phyloP scores from a whole-genome alignment of 2,888 invertebrate species.

The Drosophila meridiana region DNA sequence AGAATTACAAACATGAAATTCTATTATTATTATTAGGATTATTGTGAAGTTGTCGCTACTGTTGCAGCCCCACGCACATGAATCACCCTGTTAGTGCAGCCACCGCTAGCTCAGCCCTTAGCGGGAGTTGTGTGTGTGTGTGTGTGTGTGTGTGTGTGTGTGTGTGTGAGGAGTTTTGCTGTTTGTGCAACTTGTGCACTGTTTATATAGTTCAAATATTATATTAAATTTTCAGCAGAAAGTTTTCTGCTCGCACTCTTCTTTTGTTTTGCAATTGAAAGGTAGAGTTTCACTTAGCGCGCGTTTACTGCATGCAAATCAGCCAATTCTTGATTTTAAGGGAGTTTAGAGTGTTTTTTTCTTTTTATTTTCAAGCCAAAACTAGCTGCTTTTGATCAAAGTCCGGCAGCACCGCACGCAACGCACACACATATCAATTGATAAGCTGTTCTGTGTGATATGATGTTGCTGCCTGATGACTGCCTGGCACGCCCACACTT shows the following conservation, averaged over 20 bases:
- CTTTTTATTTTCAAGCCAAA: not conserved
- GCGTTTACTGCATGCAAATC: conserved; percentile 1
- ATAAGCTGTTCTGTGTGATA: conserved; percentile 47
- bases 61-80: not conserved
- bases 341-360: not conserved
- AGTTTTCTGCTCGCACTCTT: too few species aligned
- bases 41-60: conserved; percentile 16
- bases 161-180: not conserved
- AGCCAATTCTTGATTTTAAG: not conserved
- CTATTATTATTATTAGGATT: conserved; percentile 32
- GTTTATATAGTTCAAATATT: not conserved
- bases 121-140: not conserved
- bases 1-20: conserved; percentile 35
- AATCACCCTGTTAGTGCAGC: conserved; percentile 25
- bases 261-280: not conserved
- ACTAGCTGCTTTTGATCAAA: conserved; percentile 8
- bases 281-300: not conserved
- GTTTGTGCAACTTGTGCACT: not conserved
- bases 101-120: not conserved
- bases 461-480: conserved; percentile 50
- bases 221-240: too few species aligned
- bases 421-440: conserved; percentile 38
- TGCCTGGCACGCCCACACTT: conserved; percentile 53
- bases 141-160: not conserved
- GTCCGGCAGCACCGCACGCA: conserved; percentile 21